Evolutionary conservation across 2,888 invertebrate genomes (phyloP), one percentile per base, ranked within the genome.

Genomic region (Villa cingulata): DNA sequence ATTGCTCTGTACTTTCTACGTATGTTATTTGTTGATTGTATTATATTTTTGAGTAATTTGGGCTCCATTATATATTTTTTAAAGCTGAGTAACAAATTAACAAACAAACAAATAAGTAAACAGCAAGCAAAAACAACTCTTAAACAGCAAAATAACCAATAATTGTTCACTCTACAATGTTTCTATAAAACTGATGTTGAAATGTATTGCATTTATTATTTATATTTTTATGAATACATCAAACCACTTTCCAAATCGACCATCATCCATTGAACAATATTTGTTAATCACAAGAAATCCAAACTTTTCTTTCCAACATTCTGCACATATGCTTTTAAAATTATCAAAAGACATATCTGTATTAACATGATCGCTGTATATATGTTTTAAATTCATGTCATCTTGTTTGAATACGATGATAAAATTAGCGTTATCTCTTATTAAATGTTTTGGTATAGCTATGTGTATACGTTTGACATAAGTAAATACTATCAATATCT

Each of bases 391-490:
- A 9, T 65, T 65, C 32, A 55, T 48, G 41, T 56, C 56, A 56
- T 67, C 64, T 54, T 64, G 63, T 51, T 61, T 59, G 48, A 65
- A 66, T 5, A 63, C 15, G 10, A 65, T 51, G 6, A 65, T 32
- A 14, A 63, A 52, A 51, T 66, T 66, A 7, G 57, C 51, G 54
- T 66, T 65, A 52, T 66, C 64, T 19, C 64, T 50, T 32, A 54
- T 48, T 34, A 66, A 54, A 48, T 65, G 62, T 55, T 67, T 66
- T 5, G 62, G 61, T 27, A 65, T 59, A n/a, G n/a, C n/a, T 59
- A 38, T 54, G 53, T 14, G 62, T 55, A 54, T 64, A 64, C 16
- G 58, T 60, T 53, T 64, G 64, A 46, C 57, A 54, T 27, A 64
- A 53, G 54, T n/a, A n/a, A n/a, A n/a, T n/a, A n/a, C n/a, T n/a